phyloP scores from a whole-genome alignment of 2,797 vertebrate genomes.

The Myripristis jacobus region DNA sequence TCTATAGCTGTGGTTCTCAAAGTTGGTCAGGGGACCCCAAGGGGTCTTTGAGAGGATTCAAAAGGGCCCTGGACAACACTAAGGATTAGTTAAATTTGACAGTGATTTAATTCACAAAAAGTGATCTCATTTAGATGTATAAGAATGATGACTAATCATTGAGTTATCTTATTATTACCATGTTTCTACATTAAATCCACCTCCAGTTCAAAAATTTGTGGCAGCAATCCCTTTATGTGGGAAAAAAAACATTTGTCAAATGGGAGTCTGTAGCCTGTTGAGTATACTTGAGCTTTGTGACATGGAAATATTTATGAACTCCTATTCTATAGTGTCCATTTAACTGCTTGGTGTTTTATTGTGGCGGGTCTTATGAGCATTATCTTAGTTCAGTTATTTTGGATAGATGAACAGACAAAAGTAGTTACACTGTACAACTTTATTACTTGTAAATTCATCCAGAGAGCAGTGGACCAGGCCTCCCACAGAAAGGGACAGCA shows the following conservation, averaged over 20 bases:
- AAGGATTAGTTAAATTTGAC: conserved; percentile 7
- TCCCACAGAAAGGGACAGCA: not conserved
- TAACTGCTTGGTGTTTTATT: too few relatives aligned
- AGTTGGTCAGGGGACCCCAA: not conserved
- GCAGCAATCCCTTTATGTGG: too few relatives aligned
- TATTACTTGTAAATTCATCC: conserved; percentile 8
- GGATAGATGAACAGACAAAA: not conserved
- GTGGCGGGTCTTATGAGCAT: too few relatives aligned
- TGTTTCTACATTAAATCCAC: too few relatives aligned
- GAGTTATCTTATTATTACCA: not conserved
- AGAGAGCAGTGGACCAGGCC: not conserved
- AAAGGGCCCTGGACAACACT: not conserved
- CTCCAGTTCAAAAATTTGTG: too few relatives aligned
- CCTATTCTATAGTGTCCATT: too few relatives aligned
- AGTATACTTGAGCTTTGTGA: too few relatives aligned
- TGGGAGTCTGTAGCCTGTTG: too few relatives aligned
- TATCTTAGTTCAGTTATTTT: too few relatives aligned
- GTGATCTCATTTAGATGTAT: not conserved
- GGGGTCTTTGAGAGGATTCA: conserved; percentile 2
- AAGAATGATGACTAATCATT: not conserved
- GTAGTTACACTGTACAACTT: conserved; percentile 3
- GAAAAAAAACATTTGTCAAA: too few relatives aligned
- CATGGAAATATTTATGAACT: too few relatives aligned
- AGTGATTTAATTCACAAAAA: conserved; percentile 5
- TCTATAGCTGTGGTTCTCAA: not conserved